Conservation (phyloP, 2,797 vertebrate genomes). For the Morelia viridis region DNA sequence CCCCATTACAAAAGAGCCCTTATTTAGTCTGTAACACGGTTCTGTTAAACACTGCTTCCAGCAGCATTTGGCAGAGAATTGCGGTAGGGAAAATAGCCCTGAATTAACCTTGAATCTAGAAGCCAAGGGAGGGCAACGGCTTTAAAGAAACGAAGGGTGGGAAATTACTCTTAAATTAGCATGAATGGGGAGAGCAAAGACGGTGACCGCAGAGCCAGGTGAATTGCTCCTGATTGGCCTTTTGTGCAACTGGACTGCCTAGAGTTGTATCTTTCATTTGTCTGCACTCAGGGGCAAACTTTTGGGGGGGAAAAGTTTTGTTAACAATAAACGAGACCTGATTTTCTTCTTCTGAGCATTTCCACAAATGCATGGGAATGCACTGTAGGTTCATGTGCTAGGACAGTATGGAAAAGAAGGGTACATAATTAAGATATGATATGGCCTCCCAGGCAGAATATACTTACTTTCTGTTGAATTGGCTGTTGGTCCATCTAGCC, state of each 20-base stretch:
- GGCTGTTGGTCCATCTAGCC: background rate
- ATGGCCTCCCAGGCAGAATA: background rate
- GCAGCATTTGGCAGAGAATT: constrained; percentile 42
- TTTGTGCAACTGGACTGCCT: constrained; percentile 29
- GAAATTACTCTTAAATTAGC: constrained; percentile 47
- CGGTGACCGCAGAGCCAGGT: constrained; percentile 6
- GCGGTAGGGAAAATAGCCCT: constrained; percentile 57
- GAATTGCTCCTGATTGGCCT: constrained; percentile 37
- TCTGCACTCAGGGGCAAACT: background rate
- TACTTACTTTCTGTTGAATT: background rate
- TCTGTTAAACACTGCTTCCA: constrained; percentile 52
- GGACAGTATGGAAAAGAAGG: background rate
- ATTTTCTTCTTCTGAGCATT: background rate
- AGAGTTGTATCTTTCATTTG: background rate
- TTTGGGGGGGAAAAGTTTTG: background rate
- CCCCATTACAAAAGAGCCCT: background rate
- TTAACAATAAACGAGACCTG: background rate
- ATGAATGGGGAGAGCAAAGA: constrained; percentile 25
- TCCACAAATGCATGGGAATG: background rate
- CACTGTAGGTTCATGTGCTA: background rate
- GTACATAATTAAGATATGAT: background rate
- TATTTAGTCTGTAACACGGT: constrained; percentile 25
- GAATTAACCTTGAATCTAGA: constrained; percentile 61
- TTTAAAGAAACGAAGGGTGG: constrained; percentile 46
- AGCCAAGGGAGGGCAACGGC: constrained; percentile 35